A percentile compares a stretch with the other conserved stretches of the same genome.
Conservation (phyloP, 2,113 vertebrate species). For the Epinephelus moara region DNA sequence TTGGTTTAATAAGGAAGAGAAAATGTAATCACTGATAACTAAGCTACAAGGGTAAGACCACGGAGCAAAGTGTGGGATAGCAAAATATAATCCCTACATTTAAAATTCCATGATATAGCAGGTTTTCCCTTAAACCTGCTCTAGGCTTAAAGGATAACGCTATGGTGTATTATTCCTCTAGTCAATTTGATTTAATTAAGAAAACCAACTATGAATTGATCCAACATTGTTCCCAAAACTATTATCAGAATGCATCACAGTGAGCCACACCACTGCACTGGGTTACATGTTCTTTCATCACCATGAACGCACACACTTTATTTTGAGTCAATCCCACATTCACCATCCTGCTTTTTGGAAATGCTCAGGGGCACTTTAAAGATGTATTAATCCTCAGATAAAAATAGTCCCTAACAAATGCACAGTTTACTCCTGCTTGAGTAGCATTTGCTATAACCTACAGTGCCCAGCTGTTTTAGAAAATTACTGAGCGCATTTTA, state of each 20-base stretch:
- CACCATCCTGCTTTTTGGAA: not conserved
- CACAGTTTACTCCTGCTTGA: too few species aligned
- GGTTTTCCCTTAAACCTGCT: not conserved
- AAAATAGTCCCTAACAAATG: too few species aligned
- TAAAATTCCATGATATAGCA: not conserved
- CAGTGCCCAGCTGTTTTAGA: too few species aligned
- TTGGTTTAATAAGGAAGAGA: not conserved
- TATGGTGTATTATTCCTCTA: not conserved
- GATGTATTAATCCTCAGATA: too few species aligned
- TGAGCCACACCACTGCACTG: not conserved
- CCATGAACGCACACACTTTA: not conserved
- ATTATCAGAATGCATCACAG: not conserved
- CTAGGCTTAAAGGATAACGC: not conserved
- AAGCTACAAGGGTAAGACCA: not conserved
- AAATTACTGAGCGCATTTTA: too few species aligned
- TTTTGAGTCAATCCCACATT: not conserved
- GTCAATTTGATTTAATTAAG: not conserved
- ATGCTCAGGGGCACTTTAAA: not conserved
- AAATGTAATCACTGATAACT: not conserved
- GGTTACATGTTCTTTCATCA: not conserved
- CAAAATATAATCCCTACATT: not conserved
- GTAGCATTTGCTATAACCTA: too few species aligned
- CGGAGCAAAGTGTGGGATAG: not conserved
- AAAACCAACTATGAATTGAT: not conserved
- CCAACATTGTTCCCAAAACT: not conserved